Evolutionary conservation across 2,888 invertebrate species (phyloP), one percentile per base, ranked within the genome.

Genomic region (Heliconius hortense): DNA sequence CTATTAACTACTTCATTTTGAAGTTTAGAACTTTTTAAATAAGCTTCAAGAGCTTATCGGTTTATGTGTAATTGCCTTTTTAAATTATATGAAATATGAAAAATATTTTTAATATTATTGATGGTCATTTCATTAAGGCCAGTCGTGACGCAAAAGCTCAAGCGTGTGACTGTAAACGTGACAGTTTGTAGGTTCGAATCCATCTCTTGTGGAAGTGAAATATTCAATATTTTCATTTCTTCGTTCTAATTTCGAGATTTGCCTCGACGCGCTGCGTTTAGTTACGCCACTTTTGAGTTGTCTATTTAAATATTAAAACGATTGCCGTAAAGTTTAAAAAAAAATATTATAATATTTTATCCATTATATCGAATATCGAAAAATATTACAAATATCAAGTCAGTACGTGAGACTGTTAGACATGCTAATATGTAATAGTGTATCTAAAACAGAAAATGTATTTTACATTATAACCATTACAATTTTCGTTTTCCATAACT

Each of bases 21-120:
- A 56, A 53, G 56, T 35, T 69, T n/a, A 69, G n/a, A 53, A 21
- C n/a, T 69, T 56, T 56, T 31, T n/a, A 56, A 56, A 31, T 56
- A 26, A 60, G 60, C 60, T 60, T 4, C 4, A 15, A 60, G 53
- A 31, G 48, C 53, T 31, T 69, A n/a, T 48, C 13, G 7, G 26
- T 24, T 18, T 28, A 26, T 60, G 11, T 24, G 11, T 59, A 0
- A 59, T 13, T 62, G 15, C 18, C 62, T 28, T 24, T 59, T 56
- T 21, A 18, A 4, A 8, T 59, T 43, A 15, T 2, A 43, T 43
- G 43, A 43, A 35, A 35, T 8, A 35, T 43, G 1, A 15, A 48
- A 48, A 48, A 48, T 48, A 48, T 48, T 48, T 48, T 21, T 53
- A 1, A 53, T 43, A 53, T 15, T 43, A 1, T 43, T 15, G 4